phyloP scores from a whole-genome alignment of 2,113 vertebrate species.

The Oriolus oriolus region DNA sequence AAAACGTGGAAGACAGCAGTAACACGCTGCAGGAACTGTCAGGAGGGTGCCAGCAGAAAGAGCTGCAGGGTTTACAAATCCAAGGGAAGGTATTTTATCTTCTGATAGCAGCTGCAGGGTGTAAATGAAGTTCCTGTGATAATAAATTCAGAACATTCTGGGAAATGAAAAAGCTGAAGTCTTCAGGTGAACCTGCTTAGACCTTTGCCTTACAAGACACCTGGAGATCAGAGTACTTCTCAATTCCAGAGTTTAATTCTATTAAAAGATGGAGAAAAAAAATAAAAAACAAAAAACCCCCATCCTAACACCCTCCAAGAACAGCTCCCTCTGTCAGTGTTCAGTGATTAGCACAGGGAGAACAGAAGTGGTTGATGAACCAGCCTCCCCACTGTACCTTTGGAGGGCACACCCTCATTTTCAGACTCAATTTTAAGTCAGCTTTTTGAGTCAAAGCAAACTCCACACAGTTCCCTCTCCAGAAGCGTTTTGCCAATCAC shows the following conservation, averaged over 20 bases:
- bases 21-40: neutral
- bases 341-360: neutral
- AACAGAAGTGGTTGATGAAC: neutral
- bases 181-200: neutral
- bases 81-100: neutral
- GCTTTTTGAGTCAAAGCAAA: neutral
- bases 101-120: neutral
- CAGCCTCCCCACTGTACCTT: neutral
- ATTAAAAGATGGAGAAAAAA: neutral
- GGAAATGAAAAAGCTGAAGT: neutral
- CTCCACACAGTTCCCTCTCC: neutral
- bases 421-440: neutral
- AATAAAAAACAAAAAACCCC: rapidly evolving
- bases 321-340: neutral
- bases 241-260: neutral
- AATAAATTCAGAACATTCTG: neutral
- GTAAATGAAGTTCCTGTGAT: neutral
- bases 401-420: neutral
- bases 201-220: neutral
- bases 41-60: neutral
- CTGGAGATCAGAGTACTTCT: neutral
- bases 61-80: neutral
- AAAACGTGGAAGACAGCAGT: neutral
- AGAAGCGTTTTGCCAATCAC: neutral
- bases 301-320: neutral